These are phyloP conservation scores for Lycia hirtaria DNA, from an alignment of 2,888 invertebrate species.

Conservation along the genomic window DNA sequence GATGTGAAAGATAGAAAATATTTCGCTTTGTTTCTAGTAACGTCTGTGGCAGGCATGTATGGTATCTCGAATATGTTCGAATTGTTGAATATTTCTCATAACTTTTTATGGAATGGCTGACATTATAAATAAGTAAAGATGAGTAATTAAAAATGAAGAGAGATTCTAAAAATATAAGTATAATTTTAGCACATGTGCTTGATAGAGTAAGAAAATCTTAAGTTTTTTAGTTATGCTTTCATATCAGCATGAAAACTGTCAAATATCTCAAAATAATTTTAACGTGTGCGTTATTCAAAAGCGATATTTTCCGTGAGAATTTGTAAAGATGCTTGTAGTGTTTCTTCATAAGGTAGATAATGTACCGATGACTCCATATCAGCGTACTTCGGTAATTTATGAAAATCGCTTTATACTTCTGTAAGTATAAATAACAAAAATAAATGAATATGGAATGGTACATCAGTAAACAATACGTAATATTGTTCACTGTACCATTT, in stretches of 20 bases:
- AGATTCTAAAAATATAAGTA: not conserved
- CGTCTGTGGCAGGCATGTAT: not conserved
- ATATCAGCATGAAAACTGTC: constrained; percentile 11
- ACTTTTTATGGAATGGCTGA: constrained; percentile 25
- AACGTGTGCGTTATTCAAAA: not conserved
- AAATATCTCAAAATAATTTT: constrained; percentile 6
- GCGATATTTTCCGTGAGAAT: not conserved
- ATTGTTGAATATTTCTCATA: not conserved
- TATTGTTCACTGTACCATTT: too few relatives aligned
- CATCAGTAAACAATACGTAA: too few relatives aligned
- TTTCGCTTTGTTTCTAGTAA: not conserved
- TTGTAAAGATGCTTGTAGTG: not conserved
- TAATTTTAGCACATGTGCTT: constrained; percentile 2
- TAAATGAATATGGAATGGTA: too few relatives aligned
- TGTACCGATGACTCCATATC: constrained; percentile 22
- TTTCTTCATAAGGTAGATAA: constrained; percentile 3
- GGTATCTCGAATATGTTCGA: constrained; percentile 10
- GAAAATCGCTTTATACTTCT: constrained; percentile 14
- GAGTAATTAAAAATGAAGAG: not conserved
- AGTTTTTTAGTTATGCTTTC: constrained; percentile 6
- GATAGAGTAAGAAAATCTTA: not conserved
- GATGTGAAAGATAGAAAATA: constrained; percentile 11
- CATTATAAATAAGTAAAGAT: not conserved
- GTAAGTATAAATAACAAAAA: not conserved
- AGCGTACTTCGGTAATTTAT: constrained; percentile 17